A percentile compares a stretch with the other conserved stretches of the same genome.
Conservation (phyloP, 2,113 vertebrate species). For the Rhea pennata region DNA sequence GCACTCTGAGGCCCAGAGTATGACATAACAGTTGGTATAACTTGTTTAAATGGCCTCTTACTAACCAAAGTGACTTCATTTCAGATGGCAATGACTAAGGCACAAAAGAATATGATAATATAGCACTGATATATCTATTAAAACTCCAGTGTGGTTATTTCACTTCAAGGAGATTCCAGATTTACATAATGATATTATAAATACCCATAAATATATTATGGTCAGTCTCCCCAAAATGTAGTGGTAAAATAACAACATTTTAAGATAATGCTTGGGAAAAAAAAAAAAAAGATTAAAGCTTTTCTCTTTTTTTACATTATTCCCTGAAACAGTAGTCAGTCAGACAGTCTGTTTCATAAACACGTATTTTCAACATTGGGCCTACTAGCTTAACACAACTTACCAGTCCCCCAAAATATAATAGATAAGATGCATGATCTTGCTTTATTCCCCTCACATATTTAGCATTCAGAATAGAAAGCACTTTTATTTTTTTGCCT, state of each 20-base stretch:
- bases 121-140: slow-evolving; percentile 3
- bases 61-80: slow-evolving; percentile 38
- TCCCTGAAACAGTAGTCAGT: neutral
- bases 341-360: neutral
- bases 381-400: neutral
- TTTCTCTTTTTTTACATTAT: neutral
- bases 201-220: neutral
- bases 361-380: neutral
- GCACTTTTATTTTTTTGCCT: neutral
- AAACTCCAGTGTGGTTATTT: neutral
- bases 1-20: neutral
- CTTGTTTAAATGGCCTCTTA: neutral
- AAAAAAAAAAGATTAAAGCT: neutral
- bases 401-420: neutral
- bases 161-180: slow-evolving; percentile 1
- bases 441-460: neutral
- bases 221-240: neutral
- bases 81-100: neutral
- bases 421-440: neutral
- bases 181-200: neutral
- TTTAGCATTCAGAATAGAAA: neutral
- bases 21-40: slow-evolving; percentile 18
- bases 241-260: neutral
- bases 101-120: slow-evolving; percentile 4
- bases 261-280: neutral